Evolutionary conservation across 2,888 invertebrate species (phyloP).

Genomic region (Abscondita cerata): DNA sequence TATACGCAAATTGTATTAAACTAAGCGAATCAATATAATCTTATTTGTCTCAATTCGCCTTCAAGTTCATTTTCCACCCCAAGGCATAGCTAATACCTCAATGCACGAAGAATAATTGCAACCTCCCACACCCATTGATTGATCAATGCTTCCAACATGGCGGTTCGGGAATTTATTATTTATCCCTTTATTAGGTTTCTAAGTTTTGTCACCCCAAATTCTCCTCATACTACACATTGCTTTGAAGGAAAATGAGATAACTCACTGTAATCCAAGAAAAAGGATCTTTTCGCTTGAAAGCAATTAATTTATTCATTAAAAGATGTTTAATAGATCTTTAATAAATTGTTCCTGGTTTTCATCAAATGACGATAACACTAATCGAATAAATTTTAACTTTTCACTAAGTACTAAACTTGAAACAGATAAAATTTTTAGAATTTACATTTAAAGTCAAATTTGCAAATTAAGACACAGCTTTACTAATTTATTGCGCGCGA

Average conservation of each 20-base stretch:
- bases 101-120: constrained; percentile 40
- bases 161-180: constrained; percentile 52
- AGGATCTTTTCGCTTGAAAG: not conserved
- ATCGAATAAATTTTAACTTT: constrained; percentile 1
- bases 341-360: not conserved
- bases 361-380: constrained; percentile 1
- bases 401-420: not conserved
- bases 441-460: constrained; percentile 6
- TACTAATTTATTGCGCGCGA: constrained; percentile 1
- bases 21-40: constrained; percentile 18
- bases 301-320: constrained; percentile 7
- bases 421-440: not conserved
- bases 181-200: constrained; percentile 48
- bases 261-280: constrained; percentile 12
- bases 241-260: constrained; percentile 26
- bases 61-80: constrained; percentile 28
- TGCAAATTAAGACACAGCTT: not conserved
- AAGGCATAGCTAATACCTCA: constrained; percentile 28
- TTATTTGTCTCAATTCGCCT: constrained; percentile 23
- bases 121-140: constrained; percentile 41
- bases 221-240: constrained; percentile 24
- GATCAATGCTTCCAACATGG: constrained; percentile 50
- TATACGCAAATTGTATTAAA: not conserved
- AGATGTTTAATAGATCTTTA: not conserved
- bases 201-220: constrained; percentile 43